Percentiles rank a stretch among this genome's conserved stretches.
These are phyloP conservation scores for Anisognathus igniventris DNA, from an alignment of 2,797 vertebrate genomes.

Conservation along the genomic window DNA sequence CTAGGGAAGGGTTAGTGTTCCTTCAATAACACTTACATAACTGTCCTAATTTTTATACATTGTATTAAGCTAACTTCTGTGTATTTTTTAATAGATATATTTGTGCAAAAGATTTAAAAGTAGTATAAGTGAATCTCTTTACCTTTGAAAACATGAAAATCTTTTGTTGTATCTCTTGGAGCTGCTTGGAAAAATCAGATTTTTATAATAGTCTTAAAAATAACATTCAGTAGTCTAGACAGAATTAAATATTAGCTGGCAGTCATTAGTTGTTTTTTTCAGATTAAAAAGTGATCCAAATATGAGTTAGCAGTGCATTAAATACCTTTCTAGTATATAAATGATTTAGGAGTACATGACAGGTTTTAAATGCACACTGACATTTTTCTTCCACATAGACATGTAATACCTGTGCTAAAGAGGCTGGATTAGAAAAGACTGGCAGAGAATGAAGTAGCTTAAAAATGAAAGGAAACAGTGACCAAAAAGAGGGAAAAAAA, in stretches of 20 bases:
- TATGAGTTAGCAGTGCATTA: conserved; percentile 47
- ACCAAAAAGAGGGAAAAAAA: neutral
- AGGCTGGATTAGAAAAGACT: neutral
- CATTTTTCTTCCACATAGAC: neutral
- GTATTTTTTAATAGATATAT: neutral
- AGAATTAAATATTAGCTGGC: conserved; percentile 20
- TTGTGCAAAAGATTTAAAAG: neutral
- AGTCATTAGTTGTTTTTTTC: conserved; percentile 33
- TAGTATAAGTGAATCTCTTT: neutral
- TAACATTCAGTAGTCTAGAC: neutral
- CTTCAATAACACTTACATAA: neutral
- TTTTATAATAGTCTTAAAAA: conserved; percentile 5
- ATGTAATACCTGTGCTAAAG: neutral
- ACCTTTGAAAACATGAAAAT: neutral
- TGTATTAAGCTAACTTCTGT: neutral
- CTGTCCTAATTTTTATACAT: neutral
- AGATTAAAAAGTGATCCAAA: conserved; percentile 17
- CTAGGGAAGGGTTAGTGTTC: neutral
- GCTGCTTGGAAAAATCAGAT: neutral
- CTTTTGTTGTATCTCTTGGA: neutral
- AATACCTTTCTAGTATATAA: conserved; percentile 47
- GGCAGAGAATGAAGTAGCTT: neutral
- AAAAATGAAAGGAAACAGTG: neutral
- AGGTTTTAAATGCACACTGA: conserved; percentile 30
- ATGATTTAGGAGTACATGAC: conserved; percentile 39